Percentiles rank a stretch among this genome's conserved stretches.
Conservation (phyloP, 2,797 vertebrate genomes). For the Coregonus ussuriensis region DNA sequence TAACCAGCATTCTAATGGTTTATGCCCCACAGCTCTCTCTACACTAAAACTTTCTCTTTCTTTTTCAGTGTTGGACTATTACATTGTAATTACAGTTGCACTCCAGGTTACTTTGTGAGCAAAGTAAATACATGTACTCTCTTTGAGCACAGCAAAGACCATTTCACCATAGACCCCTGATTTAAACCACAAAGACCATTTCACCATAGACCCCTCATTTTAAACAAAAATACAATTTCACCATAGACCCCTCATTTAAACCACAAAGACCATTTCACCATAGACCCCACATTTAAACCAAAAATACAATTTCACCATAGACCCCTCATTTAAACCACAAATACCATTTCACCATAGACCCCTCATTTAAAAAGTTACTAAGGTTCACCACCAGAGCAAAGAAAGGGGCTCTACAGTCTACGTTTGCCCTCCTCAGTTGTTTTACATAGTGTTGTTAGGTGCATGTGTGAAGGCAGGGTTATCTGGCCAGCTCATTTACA, state of each 20-base stretch:
- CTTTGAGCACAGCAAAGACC: background rate
- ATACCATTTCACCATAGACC: background rate
- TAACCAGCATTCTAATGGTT: slow-evolving; percentile 52
- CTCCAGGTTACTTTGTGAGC: background rate
- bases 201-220: too few species aligned
- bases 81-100: background rate
- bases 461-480: background rate
- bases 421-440: background rate
- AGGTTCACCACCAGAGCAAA: background rate
- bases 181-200: background rate
- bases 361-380: background rate
- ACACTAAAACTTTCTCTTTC: background rate
- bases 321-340: background rate
- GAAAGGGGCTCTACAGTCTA: background rate
- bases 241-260: background rate
- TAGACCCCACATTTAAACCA: too few species aligned
- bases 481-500: slow-evolving; percentile 38
- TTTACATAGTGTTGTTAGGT: background rate
- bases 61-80: background rate
- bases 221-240: too few species aligned
- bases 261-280: too few species aligned
- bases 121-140: background rate
- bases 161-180: background rate
- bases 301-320: too few species aligned
- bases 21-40: slow-evolving; percentile 27